Evolutionary conservation across 1,140 invertebrate species (phyloP).

Genomic region (Leucophenga varia): DNA sequence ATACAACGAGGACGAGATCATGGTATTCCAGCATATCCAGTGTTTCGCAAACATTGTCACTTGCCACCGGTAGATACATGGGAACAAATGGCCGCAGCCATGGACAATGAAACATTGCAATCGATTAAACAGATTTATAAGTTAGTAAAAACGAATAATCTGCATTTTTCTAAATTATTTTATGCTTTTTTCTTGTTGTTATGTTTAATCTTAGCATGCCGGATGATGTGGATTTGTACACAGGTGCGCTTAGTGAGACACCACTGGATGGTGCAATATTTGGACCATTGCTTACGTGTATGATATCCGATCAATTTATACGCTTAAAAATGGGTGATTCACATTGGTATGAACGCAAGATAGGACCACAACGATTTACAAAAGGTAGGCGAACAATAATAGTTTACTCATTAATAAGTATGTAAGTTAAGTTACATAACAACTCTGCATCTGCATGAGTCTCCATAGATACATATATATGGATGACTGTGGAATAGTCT

Average conservation of each 20-base stretch:
- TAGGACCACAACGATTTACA: conserved; percentile 69
- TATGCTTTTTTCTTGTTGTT: neutral
- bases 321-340: conserved; percentile 78
- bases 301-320: conserved; percentile 84
- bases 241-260: conserved; percentile 77
- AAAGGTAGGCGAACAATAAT: conserved; percentile 58
- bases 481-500: too few species aligned
- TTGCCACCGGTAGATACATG: conserved; percentile 70
- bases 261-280: conserved; percentile 69
- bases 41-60: conserved; percentile 75
- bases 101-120: conserved; percentile 65
- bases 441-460: too few species aligned
- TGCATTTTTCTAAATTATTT: conserved; percentile 6
- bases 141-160: too few species aligned
- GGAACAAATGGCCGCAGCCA: conserved; percentile 67
- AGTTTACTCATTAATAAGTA: too few species aligned
- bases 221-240: conserved; percentile 86
- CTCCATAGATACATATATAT: too few species aligned
- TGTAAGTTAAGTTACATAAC: too few species aligned
- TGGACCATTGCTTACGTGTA: conserved; percentile 82
- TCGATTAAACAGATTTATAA: conserved; percentile 68
- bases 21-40: conserved; percentile 77
- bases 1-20: conserved; percentile 88
- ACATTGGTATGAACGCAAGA: conserved; percentile 81
- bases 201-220: conserved; percentile 60